Evolutionary conservation across 2,888 invertebrate genomes (phyloP).

Genomic region (Balanococcus diminutus): DNA sequence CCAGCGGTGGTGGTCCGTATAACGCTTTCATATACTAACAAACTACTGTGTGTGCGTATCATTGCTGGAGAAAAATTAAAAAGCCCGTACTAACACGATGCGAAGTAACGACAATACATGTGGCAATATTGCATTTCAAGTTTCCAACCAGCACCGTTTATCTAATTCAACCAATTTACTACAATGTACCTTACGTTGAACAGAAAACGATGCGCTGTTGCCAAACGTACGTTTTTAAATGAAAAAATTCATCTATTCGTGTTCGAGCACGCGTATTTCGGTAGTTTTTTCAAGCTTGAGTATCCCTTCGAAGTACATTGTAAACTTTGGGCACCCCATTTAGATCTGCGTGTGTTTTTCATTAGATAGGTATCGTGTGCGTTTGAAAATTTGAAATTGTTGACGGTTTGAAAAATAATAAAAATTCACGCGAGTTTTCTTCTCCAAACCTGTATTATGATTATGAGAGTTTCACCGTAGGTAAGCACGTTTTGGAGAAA

Average conservation of each 20-base stretch:
- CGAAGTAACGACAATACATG: neutral
- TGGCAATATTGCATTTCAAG: neutral
- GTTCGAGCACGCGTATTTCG: neutral
- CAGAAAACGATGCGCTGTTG: conserved; percentile 13
- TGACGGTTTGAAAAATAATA: no score
- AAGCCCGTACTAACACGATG: neutral
- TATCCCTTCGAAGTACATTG: neutral
- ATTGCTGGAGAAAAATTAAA: neutral
- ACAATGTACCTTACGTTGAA: neutral
- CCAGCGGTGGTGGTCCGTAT: neutral
- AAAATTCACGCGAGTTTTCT: no score
- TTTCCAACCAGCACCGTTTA: neutral
- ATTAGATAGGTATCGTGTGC: no score
- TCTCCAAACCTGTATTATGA: no score
- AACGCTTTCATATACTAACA: neutral
- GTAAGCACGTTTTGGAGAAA: neutral
- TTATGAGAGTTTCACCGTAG: no score
- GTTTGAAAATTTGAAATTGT: no score
- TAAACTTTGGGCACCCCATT: neutral
- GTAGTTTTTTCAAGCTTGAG: neutral
- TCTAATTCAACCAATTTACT: neutral
- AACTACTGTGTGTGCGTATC: neutral
- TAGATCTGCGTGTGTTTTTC: neutral
- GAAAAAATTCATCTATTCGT: neutral
- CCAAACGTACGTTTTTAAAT: conserved; percentile 23